Percentiles rank a stretch among this genome's conserved stretches.
Evolutionary conservation across 1,140 invertebrate genomes (phyloP).

Genomic region (Caerostris darwini): DNA sequence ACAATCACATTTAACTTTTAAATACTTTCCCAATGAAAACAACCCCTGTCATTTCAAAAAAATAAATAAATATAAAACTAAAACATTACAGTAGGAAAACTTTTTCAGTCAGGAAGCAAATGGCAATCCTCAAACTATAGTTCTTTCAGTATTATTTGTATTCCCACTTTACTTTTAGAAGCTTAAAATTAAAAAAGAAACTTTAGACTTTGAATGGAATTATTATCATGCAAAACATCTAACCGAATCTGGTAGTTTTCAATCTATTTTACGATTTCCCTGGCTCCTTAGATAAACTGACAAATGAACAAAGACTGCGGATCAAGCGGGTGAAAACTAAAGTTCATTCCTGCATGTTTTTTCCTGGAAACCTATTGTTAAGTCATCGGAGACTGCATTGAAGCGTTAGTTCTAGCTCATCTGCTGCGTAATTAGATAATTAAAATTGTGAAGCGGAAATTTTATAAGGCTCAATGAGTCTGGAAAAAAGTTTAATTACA

Average conservation of each 20-base stretch:
- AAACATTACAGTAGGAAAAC: too few relatives aligned
- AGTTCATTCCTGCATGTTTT: not conserved
- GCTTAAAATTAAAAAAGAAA: too few relatives aligned
- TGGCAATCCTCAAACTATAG: too few relatives aligned
- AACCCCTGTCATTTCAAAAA: too few relatives aligned
- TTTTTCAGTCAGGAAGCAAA: too few relatives aligned
- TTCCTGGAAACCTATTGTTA: too few relatives aligned
- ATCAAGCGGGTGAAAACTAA: not conserved
- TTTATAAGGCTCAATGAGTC: not conserved
- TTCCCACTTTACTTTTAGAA: too few relatives aligned
- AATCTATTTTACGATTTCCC: not conserved
- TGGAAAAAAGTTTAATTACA: conserved; percentile 8
- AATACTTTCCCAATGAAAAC: too few relatives aligned
- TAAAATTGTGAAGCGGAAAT: conserved; percentile 14
- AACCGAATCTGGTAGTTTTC: not conserved
- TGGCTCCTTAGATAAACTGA: not conserved
- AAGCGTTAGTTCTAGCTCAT: not conserved
- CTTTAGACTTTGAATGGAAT: not conserved
- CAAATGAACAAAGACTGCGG: not conserved
- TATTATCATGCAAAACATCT: conserved; percentile 12
- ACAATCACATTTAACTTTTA: too few relatives aligned
- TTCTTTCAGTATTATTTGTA: too few relatives aligned
- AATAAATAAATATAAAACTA: too few relatives aligned
- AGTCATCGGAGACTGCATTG: too few relatives aligned
- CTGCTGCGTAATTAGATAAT: conserved; percentile 6